These are phyloP conservation scores for Oplegnathus fasciatus DNA, from an alignment of 2,113 vertebrate genomes.

Conservation along the genomic window DNA sequence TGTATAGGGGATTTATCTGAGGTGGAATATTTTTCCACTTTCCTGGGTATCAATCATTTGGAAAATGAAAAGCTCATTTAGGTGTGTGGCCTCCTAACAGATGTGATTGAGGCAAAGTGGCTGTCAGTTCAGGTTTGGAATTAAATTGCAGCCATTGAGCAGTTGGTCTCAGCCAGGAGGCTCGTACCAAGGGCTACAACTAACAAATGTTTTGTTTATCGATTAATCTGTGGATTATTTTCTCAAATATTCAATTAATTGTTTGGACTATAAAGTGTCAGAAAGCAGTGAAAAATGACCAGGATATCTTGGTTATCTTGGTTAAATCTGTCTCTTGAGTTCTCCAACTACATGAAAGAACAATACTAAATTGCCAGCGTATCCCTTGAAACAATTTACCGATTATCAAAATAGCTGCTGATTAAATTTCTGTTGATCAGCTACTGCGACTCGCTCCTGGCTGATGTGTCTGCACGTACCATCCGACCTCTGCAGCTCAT, in stretches of 20 bases:
- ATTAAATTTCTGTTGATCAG: not conserved
- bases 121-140: not conserved
- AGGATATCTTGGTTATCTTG: too few species aligned
- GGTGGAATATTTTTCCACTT: not conserved
- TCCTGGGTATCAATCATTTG: not conserved
- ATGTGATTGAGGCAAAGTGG: not conserved
- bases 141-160: not conserved
- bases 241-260: too few species aligned
- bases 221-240: not conserved
- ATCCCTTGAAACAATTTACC: not conserved
- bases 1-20: not conserved
- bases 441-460: too few species aligned
- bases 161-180: not conserved
- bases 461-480: too few species aligned
- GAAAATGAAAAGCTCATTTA: conserved; percentile 3
- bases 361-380: not conserved
- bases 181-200: not conserved
- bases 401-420: not conserved
- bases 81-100: not conserved
- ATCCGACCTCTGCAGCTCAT: too few species aligned
- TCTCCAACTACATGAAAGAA: not conserved
- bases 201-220: not conserved
- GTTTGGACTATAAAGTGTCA: not conserved
- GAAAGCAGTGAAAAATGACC: not conserved
- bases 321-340: not conserved